phyloP scores from a whole-genome alignment of 2,888 invertebrate species.

The Hydraecia micacea region DNA sequence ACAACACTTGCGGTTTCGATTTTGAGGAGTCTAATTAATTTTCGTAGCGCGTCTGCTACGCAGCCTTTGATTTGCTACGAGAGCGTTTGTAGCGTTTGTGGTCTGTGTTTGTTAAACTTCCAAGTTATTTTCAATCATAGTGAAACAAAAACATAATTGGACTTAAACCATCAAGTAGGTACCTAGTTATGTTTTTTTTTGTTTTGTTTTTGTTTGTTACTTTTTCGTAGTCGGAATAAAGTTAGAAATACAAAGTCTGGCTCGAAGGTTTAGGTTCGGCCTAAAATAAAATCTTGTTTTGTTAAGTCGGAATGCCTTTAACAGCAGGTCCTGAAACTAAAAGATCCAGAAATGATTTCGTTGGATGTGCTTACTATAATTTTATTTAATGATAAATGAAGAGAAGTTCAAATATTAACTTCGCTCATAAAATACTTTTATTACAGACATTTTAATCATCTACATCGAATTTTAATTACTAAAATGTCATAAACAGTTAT shows the following conservation, averaged over 20 bases:
- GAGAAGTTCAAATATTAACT: background rate
- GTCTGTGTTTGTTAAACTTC: background rate
- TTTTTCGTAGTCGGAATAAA: background rate
- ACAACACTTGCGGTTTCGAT: constrained; percentile 42
- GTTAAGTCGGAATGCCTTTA: background rate
- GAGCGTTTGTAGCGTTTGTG: background rate
- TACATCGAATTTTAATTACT: constrained; percentile 40
- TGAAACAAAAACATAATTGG: background rate
- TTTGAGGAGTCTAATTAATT: background rate
- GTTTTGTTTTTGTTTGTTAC: too few relatives aligned
- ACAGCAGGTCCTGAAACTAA: background rate
- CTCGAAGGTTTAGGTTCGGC: background rate
- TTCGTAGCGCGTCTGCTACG: constrained; percentile 18
- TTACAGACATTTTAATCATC: constrained; percentile 25
- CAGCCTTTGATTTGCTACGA: constrained; percentile 23
- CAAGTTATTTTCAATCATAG: background rate
- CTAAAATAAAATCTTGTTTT: background rate
- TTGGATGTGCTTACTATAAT: background rate
- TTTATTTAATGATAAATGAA: background rate
- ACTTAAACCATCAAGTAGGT: background rate
- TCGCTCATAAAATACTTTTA: constrained; percentile 12
- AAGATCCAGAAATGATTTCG: background rate
- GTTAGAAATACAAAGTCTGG: background rate
- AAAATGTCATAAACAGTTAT: constrained; percentile 56
- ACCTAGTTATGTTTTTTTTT: background rate